phyloP scores from a whole-genome alignment of 2,113 vertebrate genomes.

The Melospiza georgiana region DNA sequence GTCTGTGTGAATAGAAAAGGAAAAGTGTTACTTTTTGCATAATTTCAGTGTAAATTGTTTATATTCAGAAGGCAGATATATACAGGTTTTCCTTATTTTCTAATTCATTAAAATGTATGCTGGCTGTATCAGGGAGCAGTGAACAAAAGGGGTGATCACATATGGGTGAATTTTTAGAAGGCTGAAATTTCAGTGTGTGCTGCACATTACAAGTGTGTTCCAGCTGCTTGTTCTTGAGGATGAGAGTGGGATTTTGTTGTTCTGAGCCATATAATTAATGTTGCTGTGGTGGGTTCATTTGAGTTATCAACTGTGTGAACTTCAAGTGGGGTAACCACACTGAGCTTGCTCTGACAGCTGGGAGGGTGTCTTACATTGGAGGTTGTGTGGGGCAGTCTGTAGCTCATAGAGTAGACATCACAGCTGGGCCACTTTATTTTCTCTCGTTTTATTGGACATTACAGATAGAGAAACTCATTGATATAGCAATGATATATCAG shows the following conservation, averaged over 20 bases:
- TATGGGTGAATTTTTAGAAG: not conserved
- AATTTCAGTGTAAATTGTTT: not conserved
- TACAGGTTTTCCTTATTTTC: not conserved
- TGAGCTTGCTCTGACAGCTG: not conserved
- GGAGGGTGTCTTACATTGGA: not conserved
- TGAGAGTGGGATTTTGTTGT: not conserved
- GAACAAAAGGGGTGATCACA: not conserved
- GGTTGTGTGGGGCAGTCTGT: not conserved
- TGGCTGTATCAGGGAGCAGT: not conserved
- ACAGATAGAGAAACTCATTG: not conserved
- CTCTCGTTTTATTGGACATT: not conserved
- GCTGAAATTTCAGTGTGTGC: not conserved
- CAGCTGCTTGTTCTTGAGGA: not conserved
- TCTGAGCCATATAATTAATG: not conserved
- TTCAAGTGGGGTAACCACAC: not conserved
- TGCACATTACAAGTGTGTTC: accelerated
- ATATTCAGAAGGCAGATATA: not conserved
- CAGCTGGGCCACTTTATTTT: not conserved
- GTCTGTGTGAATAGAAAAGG: not conserved
- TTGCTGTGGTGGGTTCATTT: not conserved
- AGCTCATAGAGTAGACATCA: not conserved
- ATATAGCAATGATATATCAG: not conserved
- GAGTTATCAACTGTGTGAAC: not conserved
- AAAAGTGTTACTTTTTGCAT: not conserved
- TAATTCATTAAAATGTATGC: not conserved